Percentiles rank a stretch among this genome's conserved stretches.
Conservation (phyloP, 92 coral and sea anemone species). For the Micromussa lordhowensis region DNA sequence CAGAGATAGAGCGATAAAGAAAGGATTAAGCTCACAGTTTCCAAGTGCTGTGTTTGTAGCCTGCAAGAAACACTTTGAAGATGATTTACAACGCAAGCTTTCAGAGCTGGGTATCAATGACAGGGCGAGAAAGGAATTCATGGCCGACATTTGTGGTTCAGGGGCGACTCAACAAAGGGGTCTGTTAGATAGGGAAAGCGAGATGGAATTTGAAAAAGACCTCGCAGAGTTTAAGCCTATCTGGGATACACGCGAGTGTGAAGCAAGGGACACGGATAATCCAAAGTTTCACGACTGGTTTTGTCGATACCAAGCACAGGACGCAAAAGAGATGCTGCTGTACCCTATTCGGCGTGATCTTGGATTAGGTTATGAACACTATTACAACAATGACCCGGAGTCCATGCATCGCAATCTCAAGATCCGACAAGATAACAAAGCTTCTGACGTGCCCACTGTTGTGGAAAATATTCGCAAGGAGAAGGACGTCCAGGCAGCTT, state of each 20-base stretch:
- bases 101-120: constrained; percentile 55
- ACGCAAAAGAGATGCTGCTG: constrained; percentile 41
- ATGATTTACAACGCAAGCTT: constrained; percentile 46
- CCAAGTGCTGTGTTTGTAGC: constrained; percentile 54
- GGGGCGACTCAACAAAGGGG: constrained; percentile 49
- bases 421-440: constrained; percentile 33
- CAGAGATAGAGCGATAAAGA: constrained; percentile 54
- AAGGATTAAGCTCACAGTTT: constrained; percentile 40
- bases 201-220: constrained; percentile 41
- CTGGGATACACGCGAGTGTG: constrained; percentile 49
- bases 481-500: constrained; percentile 16
- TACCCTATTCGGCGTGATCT: constrained; percentile 51
- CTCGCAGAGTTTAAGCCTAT: constrained; percentile 27
- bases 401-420: constrained; percentile 46
- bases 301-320: no score
- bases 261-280: constrained; percentile 21
- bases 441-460: constrained; percentile 56
- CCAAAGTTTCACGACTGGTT: no score
- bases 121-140: neutral
- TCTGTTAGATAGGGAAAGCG: constrained; percentile 29
- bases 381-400: constrained; percentile 56
- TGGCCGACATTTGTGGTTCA: constrained; percentile 50
- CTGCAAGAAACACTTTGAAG: constrained; percentile 59
- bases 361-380: constrained; percentile 55
- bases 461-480: constrained; percentile 45